Conservation (phyloP, 2,797 vertebrate species). For the Phalanger gymnotis region DNA sequence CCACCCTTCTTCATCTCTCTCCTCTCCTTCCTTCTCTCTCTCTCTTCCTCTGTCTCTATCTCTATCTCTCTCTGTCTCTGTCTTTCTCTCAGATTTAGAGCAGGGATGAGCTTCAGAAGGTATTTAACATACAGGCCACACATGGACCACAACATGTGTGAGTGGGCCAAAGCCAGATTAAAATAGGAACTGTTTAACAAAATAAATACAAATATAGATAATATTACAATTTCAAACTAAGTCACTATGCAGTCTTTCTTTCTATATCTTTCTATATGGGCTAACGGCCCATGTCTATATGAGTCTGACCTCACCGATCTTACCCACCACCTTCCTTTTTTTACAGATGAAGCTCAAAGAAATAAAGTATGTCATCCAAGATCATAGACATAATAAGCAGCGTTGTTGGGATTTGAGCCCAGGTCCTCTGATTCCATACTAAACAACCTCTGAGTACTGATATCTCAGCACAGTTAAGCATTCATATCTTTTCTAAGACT, state of each 20-base stretch:
- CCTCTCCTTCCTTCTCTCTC: background rate
- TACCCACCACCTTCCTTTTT: background rate
- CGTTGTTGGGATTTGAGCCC: background rate
- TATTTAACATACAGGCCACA: background rate
- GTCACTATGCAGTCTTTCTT: background rate
- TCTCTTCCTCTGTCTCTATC: background rate
- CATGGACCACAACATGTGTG: background rate
- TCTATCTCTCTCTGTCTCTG: background rate
- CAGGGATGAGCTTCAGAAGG: background rate
- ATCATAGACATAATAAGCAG: background rate
- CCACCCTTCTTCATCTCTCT: background rate
- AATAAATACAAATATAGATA: background rate
- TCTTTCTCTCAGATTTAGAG: background rate
- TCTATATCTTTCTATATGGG: background rate
- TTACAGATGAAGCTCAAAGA: background rate
- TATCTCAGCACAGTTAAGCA: background rate
- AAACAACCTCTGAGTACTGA: background rate
- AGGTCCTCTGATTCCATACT: background rate
- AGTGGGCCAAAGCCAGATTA: background rate
- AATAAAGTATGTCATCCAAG: background rate
- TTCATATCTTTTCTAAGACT: background rate
- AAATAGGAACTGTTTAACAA: background rate
- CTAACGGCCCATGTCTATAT: background rate
- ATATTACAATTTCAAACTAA: background rate
- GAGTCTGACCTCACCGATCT: background rate